Evolutionary conservation across 2,113 vertebrate species (phyloP).

Genomic region (Vidua chalybeata): DNA sequence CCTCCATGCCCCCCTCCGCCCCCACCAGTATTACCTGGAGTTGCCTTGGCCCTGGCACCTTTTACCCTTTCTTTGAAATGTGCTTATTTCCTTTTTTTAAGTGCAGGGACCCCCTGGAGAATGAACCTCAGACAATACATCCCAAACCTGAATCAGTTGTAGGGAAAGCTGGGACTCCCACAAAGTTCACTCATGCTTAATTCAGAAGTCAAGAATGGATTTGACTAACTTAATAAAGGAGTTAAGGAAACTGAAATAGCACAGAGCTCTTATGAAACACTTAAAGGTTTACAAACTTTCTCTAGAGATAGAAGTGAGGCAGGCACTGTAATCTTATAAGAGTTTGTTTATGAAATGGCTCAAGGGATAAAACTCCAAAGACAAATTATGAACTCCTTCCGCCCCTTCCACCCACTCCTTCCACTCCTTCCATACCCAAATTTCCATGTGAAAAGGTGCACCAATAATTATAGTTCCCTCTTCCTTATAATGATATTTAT

Average conservation of each 20-base stretch:
- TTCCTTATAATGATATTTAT: not conserved
- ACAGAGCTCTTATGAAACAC: not conserved
- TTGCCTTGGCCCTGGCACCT: not conserved
- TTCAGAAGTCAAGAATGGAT: not conserved
- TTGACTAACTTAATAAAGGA: slow-evolving; percentile 1
- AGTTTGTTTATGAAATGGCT: not conserved
- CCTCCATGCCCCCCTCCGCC: not conserved
- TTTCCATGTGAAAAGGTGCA: not conserved
- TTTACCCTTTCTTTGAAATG: not conserved
- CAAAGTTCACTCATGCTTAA: not conserved
- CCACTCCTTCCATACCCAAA: not conserved
- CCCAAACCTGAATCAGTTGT: not conserved
- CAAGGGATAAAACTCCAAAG: not conserved
- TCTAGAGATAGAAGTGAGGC: not conserved
- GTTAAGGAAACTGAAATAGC: slow-evolving; percentile 1
- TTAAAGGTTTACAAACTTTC: not conserved
- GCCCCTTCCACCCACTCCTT: not conserved
- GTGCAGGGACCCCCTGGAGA: not conserved
- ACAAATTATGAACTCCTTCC: not conserved
- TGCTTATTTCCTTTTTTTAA: not conserved
- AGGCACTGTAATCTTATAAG: not conserved
- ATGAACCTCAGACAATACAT: not conserved
- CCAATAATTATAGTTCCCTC: not conserved
- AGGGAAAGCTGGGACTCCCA: not conserved
- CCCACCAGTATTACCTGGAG: not conserved